Evolutionary conservation across 1,140 invertebrate genomes (phyloP), one percentile per base, ranked within the genome.

Genomic region (Drosophila nannoptera): DNA sequence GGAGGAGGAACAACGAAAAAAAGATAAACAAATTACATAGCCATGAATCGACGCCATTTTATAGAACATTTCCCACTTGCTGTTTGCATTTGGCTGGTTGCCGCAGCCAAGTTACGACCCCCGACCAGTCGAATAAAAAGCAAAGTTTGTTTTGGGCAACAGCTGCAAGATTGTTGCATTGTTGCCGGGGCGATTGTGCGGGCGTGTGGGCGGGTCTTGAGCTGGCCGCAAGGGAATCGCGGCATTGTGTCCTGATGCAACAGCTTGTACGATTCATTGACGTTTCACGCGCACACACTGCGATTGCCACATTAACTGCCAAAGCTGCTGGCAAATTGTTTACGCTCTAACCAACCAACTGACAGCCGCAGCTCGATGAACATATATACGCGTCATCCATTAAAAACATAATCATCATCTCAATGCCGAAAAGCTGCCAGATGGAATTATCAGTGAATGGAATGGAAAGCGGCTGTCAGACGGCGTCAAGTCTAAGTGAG

Each of bases 111-210:
- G 66, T 65, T 69, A 52, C 46, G 46, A 52, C 46, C n/a, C 42
- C 45, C 7, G 38, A 52, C 45, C 61, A 49, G 38, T 69, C 53
- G 58, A 65, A 65, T 65, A 65, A 69, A 69, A 69, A 65, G 61
- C 53, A 65, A 69, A 64, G 45, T 69, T 69, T 69, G 36, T 58
- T 62, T 65, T 69, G 55, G 53, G 67, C 67, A 69, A 65, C 61
- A 69, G 61, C 62, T 65, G 67, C 67, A 65, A 69, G 46, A 64
- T 58, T 69, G 67, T 69, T 69, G 67, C 61, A 65, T 46, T 69
- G 38, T 38, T 22, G 46, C 36, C 49, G 1, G 32, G 16, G n/a
- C 1, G 35, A 38, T 49, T 31, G 7, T 16, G 62, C 5, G 6
- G 7, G 40, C 2, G 11, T 40, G 40, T n/a, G 40, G 2, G 40